Percentiles rank a stretch among this genome's conserved stretches.
phyloP scores from a whole-genome alignment of 92 coral and sea anemone species.

The Porites evermanni region DNA sequence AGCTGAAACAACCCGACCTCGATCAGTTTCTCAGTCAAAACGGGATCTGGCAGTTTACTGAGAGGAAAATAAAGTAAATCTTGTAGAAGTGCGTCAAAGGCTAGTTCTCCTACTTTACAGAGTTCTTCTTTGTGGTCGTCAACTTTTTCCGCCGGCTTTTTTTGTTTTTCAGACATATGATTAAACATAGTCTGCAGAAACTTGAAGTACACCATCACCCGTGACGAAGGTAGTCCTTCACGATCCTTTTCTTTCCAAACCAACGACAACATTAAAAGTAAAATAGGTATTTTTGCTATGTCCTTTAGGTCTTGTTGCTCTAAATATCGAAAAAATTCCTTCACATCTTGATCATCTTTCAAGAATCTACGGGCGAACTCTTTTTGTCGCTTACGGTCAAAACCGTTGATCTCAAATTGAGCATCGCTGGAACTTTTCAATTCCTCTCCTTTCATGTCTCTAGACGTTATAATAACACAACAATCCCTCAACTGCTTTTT shows the following conservation, averaged over 20 bases:
- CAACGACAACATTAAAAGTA: neutral
- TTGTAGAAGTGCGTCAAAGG: slow-evolving; percentile 6
- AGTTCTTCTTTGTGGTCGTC: neutral
- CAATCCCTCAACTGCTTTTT: neutral
- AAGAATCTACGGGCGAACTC: neutral
- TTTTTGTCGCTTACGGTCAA: neutral
- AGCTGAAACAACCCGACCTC: neutral
- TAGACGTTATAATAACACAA: slow-evolving; percentile 2
- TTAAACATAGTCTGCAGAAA: neutral
- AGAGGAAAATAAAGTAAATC: neutral
- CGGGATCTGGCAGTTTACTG: neutral
- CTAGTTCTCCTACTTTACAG: neutral
- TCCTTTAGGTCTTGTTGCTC: neutral
- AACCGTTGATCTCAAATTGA: neutral
- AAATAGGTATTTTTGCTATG: slow-evolving; percentile 11
- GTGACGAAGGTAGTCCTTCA: neutral
- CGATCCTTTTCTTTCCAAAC: neutral
- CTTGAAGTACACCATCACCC: neutral
- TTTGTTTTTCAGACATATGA: neutral
- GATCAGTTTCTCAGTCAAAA: neutral
- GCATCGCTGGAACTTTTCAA: neutral
- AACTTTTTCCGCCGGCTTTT: neutral
- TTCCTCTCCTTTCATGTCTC: neutral
- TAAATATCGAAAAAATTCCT: neutral
- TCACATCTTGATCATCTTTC: neutral